Conservation (phyloP, 1,140 invertebrate genomes). For the Akabosia matsudoensis region DNA sequence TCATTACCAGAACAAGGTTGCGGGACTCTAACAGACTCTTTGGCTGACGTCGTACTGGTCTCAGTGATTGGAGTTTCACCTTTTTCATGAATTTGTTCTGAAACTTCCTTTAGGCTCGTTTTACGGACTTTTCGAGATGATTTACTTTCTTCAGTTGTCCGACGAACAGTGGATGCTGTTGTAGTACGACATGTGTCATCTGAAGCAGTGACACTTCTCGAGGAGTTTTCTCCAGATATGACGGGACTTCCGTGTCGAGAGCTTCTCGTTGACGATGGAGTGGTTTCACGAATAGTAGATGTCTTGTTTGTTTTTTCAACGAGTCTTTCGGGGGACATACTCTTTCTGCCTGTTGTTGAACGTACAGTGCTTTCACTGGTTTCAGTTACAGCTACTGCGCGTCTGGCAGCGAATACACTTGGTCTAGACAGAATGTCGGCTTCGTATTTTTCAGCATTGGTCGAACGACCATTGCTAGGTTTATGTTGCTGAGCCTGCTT, state of each 20-base stretch:
- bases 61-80: too few species aligned
- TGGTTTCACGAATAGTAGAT: neutral
- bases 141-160: too few species aligned
- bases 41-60: too few species aligned
- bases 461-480: too few species aligned
- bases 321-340: neutral
- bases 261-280: neutral
- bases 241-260: neutral
- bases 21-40: neutral
- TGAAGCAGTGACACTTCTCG: neutral
- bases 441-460: slow-evolving; percentile 39
- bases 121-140: too few species aligned
- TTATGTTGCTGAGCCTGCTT: too few species aligned
- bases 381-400: neutral
- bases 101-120: too few species aligned
- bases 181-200: neutral
- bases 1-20: too few species aligned
- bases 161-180: neutral
- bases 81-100: too few species aligned
- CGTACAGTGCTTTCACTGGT: neutral
- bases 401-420: slow-evolving; percentile 31
- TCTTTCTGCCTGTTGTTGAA: neutral
- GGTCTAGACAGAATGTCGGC: slow-evolving; percentile 41
- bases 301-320: neutral
- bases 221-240: neutral